These are phyloP conservation scores for Muricea muricata DNA, from an alignment of 92 coral and sea anemone genomes.

Conservation along the genomic window DNA sequence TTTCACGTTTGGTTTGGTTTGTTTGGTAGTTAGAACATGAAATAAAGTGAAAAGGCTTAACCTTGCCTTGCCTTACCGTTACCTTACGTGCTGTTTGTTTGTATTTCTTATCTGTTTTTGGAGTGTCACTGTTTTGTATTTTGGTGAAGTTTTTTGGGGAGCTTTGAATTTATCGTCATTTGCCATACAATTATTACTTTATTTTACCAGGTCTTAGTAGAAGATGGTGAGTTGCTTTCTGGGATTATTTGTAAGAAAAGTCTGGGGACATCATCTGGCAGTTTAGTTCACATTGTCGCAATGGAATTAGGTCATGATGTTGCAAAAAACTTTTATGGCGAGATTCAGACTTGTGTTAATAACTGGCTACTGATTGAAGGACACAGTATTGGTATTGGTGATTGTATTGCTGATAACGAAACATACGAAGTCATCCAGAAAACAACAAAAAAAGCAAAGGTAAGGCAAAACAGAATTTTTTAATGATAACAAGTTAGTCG, in stretches of 20 bases:
- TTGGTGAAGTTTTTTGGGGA: no score
- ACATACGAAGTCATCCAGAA: constrained; percentile 95
- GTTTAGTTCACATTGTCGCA: constrained; percentile 93
- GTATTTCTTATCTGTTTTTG: no score
- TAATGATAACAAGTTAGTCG: no score
- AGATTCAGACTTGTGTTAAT: constrained; percentile 91
- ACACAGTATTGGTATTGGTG: constrained; percentile 99
- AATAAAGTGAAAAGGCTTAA: no score
- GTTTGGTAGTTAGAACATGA: no score
- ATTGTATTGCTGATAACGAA: constrained; percentile 99
- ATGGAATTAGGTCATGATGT: constrained; percentile 93
- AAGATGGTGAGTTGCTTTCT: constrained; percentile 91
- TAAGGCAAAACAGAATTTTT: constrained; percentile 29
- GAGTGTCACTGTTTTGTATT: no score
- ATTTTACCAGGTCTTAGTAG: constrained; percentile 83
- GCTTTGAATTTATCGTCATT: no score
- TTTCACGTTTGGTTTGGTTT: no score
- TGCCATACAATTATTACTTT: no score
- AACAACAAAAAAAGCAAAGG: constrained; percentile 96
- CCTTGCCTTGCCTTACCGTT: no score
- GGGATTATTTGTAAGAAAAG: constrained; percentile 94
- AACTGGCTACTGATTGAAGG: constrained; percentile 98
- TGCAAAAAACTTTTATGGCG: constrained; percentile 83
- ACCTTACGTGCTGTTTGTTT: no score
- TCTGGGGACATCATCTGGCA: constrained; percentile 98